Base-by-base conservation (phyloP, 2,888 invertebrate genomes). In the Portevinia maculata region DNA sequence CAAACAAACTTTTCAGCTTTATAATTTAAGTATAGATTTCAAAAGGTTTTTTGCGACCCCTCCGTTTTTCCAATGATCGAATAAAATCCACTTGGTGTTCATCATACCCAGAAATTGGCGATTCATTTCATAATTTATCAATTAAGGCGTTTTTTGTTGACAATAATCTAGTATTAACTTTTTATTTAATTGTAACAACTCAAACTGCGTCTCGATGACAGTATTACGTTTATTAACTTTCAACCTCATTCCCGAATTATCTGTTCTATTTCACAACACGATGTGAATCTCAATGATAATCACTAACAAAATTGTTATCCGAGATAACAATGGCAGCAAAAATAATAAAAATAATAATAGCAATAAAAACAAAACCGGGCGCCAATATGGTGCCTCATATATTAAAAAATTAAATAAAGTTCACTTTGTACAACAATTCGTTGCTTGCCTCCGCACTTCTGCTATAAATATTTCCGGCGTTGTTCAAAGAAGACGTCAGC, bases 351-450 rank as follows among this genome's bases (percentile, higher is more conserved):
- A 60, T 60, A 60, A 60, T 17, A 69, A 50, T 8, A 60, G 46
- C 13, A 69, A 50, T 8, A 48, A 2, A 0, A 19, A 17, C 55
- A 65, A 67, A 30, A 48, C 39, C 70, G 62, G 76, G 76, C 76
- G 76, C 76, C 76, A 78, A 48, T 34, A 6, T 24, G 70, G 46
- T 69, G 60, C 21, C 53, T 76, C 53, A 62, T 5, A 39, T 57
- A 73, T 53, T 53, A 44, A 53, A 53, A 46, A 1, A 9, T 19
- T 44, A 37, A 32, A 28, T 15, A 34, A 59, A 8, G 30, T 39
- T 41, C 34, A 50, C 30, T 34, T 41, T 21, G 60, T 30, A 41
- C 19, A 52, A 24, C 62, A 50, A 50, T 62, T 48, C 21, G 3
- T 8, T 7, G 9, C n/a, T n/a, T n/a, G 32, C 19, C 8, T 13